Evolutionary conservation across 2,888 invertebrate species (phyloP).

Genomic region (Lapara coniferarum): DNA sequence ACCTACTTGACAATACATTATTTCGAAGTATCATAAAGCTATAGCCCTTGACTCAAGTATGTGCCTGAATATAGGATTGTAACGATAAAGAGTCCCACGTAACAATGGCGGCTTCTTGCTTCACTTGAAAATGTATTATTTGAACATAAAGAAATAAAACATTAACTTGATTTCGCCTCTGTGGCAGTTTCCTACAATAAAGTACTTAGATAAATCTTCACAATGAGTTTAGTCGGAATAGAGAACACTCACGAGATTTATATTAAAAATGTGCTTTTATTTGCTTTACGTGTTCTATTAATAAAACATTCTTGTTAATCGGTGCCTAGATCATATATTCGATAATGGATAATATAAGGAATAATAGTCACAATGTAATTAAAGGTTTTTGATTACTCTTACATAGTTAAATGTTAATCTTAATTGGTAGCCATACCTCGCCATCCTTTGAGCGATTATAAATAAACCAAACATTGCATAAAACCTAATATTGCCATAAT

Average conservation of each 20-base stretch:
- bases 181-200: neutral
- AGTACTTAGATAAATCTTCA: neutral
- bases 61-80: neutral
- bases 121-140: constrained; percentile 21
- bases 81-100: constrained; percentile 17
- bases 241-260: neutral
- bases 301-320: no score
- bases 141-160: constrained; percentile 1
- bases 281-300: no score
- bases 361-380: no score
- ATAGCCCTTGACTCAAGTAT: neutral
- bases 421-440: neutral
- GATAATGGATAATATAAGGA: no score
- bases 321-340: no score
- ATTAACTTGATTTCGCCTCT: neutral
- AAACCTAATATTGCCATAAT: no score
- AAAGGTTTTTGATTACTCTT: no score
- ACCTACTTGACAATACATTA: no score
- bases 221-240: neutral
- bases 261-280: neutral
- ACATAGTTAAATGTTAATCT: no score
- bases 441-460: neutral
- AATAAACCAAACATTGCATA: no score
- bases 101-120: constrained; percentile 22
- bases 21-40: neutral